Base-by-base conservation (phyloP, 2,113 vertebrate genomes). In the Pardalotus punctatus region DNA sequence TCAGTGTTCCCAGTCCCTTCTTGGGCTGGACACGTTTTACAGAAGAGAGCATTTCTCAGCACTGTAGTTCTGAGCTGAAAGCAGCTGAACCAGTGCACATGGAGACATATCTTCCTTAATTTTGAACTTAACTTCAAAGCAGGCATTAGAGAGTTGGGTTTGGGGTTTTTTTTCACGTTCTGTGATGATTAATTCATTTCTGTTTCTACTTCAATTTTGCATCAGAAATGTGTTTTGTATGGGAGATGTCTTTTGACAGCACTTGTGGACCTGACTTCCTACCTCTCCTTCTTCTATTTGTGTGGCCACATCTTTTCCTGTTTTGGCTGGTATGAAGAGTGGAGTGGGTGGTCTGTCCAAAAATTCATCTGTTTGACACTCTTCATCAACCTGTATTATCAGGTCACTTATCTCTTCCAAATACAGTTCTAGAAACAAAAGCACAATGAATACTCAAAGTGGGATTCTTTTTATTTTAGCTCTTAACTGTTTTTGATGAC, bases 271-370 rank as follows among this genome's bases (percentile, higher is more conserved):
- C 45, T 38, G 33, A 61, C 29, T 79, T 93, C 74, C 31, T 98
- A 99, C 99, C 98, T 99, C 99, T 97, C 99, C 99, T 78, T 99
- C 98, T 94, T 99, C 97, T 96, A 99, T 99, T 90, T 99, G 98
- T 3, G 99, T 99, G 70, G 97, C 97, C 29, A 97, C 98, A 96
- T 99, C 99, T 97, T 91, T 98, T 56, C 99, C 99, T 5, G 98
- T 97, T 97, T 99, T 99, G 79, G 98, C 98, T 84, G 99, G 99
- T 90, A 99, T 98, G 77, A 99, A 99, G 64, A 99, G 97, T 2
- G 99, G 99, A 66, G 98, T 99, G 28, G 98, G 83, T n/a, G 99
- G 98, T 98, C 97, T 98, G 88, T 99, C 98, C 98, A 99, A 94
- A 97, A 99, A 99, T 1, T 97, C 98, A 92, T 99, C 99, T 48